A percentile compares a stretch with the other conserved stretches of the same genome.
phyloP scores from a whole-genome alignment of 2,888 invertebrate species.

The Andrena trimmerana region DNA sequence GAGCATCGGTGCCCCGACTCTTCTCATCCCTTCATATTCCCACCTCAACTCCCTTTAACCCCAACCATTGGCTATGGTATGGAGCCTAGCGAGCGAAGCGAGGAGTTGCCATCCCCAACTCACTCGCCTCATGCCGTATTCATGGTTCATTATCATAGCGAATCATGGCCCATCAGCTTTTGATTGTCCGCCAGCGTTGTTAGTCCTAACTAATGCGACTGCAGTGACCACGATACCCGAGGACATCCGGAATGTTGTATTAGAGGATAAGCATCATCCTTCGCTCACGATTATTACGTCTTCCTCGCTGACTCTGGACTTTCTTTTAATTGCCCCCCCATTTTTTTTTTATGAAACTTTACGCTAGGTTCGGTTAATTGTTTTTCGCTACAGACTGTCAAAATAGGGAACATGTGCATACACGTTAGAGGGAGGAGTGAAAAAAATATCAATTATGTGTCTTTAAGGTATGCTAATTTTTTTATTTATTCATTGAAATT shows the following conservation, averaged over 20 bases:
- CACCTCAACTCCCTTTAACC: constrained; percentile 70
- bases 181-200: constrained; percentile 85
- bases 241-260: constrained; percentile 71
- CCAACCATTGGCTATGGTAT: constrained; percentile 72
- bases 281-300: constrained; percentile 57
- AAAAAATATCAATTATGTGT: too few relatives aligned
- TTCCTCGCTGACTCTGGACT: not conserved
- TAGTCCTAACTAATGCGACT: constrained; percentile 85
- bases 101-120: constrained; percentile 83
- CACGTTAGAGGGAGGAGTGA: too few relatives aligned
- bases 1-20: constrained; percentile 70
- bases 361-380: not conserved
- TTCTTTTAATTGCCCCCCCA: constrained; percentile 8
- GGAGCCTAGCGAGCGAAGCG: constrained; percentile 79
- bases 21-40: constrained; percentile 71
- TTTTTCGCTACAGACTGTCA: not conserved
- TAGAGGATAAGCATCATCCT: constrained; percentile 69
- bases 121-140: constrained; percentile 84
- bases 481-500: too few relatives aligned
- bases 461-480: too few relatives aligned
- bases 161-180: constrained; percentile 85
- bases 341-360: not conserved
- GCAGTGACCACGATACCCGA: constrained; percentile 80
- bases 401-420: too few relatives aligned
- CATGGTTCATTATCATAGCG: constrained; percentile 85